A percentile compares a stretch with the other conserved stretches of the same genome.
Conservation (phyloP, 1,140 invertebrate genomes). For the Tyrophagus putrescentiae region DNA sequence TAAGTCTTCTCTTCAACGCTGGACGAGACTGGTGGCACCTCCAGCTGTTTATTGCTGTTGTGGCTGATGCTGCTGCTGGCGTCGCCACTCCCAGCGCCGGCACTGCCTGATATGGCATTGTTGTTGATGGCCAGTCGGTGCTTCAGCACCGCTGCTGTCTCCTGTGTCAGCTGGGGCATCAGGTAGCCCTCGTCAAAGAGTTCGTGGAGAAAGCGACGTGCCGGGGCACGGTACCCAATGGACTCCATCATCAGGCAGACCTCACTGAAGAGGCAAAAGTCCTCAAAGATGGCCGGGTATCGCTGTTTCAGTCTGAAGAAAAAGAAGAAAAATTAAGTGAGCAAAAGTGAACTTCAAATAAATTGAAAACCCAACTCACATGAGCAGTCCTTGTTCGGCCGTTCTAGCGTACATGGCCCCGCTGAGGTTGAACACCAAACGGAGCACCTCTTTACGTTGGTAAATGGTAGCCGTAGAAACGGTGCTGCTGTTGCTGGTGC, state of each 20-base stretch:
- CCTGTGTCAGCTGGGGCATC: too few relatives aligned
- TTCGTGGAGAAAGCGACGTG: conserved; percentile 79
- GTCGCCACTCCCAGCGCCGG: too few relatives aligned
- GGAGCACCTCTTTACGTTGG: conserved; percentile 40
- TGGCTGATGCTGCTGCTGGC: too few relatives aligned
- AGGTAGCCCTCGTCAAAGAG: conserved; percentile 70
- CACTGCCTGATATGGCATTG: too few relatives aligned
- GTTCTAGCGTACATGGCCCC: conserved; percentile 39
- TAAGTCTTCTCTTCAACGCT: too few relatives aligned
- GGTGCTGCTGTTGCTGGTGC: neutral
- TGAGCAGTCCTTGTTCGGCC: conserved; percentile 41
- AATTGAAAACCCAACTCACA: conserved; percentile 31
- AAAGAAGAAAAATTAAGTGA: conserved; percentile 10
- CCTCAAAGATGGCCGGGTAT: conserved; percentile 63
- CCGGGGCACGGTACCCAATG: conserved; percentile 61
- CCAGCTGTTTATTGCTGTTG: too few relatives aligned
- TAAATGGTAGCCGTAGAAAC: too few relatives aligned
- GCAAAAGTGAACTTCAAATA: conserved; percentile 9
- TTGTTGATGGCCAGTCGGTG: too few relatives aligned
- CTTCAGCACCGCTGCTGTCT: too few relatives aligned
- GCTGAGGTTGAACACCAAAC: conserved; percentile 38
- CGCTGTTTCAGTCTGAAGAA: conserved; percentile 61
- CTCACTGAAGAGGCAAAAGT: conserved; percentile 83
- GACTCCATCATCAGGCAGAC: conserved; percentile 59
- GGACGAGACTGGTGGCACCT: too few relatives aligned